A percentile compares a stretch with the other conserved stretches of the same genome.
Conservation (phyloP, 2,888 invertebrate species). For the Spisula solida region DNA sequence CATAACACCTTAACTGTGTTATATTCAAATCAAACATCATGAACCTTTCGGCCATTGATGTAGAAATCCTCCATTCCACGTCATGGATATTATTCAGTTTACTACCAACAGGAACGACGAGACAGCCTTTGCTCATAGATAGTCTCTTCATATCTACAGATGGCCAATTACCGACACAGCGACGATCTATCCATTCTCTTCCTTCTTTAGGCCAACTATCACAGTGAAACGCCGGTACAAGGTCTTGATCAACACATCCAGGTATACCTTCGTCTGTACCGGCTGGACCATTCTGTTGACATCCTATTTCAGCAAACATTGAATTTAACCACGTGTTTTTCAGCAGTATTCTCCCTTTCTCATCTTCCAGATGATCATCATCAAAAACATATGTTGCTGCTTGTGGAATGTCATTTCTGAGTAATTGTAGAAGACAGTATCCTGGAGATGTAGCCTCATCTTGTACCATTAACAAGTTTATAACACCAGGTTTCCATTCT, state of each 20-base stretch:
- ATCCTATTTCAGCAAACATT: background rate
- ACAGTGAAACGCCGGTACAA: slow-evolving; percentile 12
- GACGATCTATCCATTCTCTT: slow-evolving; percentile 20
- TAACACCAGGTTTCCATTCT: background rate
- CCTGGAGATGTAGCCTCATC: background rate
- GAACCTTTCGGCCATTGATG: slow-evolving; percentile 16
- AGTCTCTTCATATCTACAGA: background rate
- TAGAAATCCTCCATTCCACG: slow-evolving; percentile 33
- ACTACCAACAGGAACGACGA: slow-evolving; percentile 27
- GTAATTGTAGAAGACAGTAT: background rate
- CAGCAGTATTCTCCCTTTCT: background rate
- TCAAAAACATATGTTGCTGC: background rate
- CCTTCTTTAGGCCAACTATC: slow-evolving; percentile 14
- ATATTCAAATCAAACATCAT: slow-evolving; percentile 26
- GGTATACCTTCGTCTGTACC: background rate
- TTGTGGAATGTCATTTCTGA: background rate
- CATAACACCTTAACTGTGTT: slow-evolving; percentile 5
- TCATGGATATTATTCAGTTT: background rate
- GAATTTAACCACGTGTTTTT: background rate
- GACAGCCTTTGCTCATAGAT: background rate
- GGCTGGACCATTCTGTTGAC: slow-evolving; percentile 22
- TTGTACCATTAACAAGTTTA: background rate
- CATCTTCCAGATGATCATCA: background rate
- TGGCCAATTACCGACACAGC: slow-evolving; percentile 16
- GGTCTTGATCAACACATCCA: background rate